These are phyloP conservation scores for Chymomyza fuscimana DNA, from an alignment of 2,888 invertebrate species.

Conservation along the genomic window DNA sequence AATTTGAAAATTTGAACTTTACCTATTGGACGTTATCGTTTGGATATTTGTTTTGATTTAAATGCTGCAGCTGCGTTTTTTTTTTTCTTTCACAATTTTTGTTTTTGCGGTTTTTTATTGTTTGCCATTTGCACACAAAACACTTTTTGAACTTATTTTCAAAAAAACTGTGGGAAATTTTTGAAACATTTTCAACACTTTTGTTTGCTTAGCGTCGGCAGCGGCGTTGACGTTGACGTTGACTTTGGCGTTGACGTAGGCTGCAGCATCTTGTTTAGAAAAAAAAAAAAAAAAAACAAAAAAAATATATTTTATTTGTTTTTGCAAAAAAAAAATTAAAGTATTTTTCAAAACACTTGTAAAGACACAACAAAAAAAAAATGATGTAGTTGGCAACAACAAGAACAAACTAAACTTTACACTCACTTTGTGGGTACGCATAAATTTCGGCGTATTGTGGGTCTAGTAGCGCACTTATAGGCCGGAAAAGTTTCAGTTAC, in stretches of 20 bases:
- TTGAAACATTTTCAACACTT: neutral
- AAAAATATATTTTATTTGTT: neutral
- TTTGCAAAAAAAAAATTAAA: neutral
- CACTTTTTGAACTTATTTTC: neutral
- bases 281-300: constrained; percentile 2
- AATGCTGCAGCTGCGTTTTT: neutral
- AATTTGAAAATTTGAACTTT: constrained; percentile 1
- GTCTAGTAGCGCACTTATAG: neutral
- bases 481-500: constrained; percentile 5
- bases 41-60: neutral
- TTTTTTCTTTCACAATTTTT: neutral
- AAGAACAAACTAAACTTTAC: constrained; percentile 8
- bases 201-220: neutral
- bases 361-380: neutral
- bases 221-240: neutral
- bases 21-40: neutral
- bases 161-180: no score
- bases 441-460: neutral
- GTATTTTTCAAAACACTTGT: neutral
- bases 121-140: constrained; percentile 1
- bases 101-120: neutral
- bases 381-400: neutral
- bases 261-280: neutral
- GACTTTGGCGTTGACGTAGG: neutral
- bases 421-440: constrained; percentile 1